Base-by-base conservation (phyloP, 2,888 invertebrate species). In the Drosophila engyochracea region DNA sequence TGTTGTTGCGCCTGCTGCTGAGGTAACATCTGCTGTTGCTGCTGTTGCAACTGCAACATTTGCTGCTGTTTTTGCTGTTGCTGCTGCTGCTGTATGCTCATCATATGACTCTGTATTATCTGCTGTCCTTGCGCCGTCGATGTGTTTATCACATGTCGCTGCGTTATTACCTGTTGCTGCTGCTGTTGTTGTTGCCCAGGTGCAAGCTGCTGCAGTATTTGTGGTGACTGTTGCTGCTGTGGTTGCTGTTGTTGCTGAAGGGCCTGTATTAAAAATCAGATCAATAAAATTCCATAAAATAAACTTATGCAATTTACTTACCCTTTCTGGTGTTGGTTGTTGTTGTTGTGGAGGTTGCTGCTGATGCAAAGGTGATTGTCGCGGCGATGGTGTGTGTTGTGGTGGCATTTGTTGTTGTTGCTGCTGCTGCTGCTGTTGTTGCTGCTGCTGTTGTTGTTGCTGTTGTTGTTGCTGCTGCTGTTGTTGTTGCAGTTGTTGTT, bases 111-210 rank as follows among this genome's bases (percentile, higher is more conserved):
- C 72, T 93, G 93, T 44, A 93, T 93, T n/a, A 93, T 92, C 80
- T 93, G 93, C 47, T 93, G 93, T 0, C 93, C 93, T 54, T 93
- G 93, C 4, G 92, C 90, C 0, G 93, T 93, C 3, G 93, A 92
- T 3, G 93, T 93, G 58, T 93, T 93, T 25, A 93, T 93, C 0
- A 93, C 91, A 63, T 93, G 93, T 1, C 92, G 85, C 60, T 93
- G 93, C 5, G 92, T 89, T 19, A 93, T 93, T 4, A 93, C 91
- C 16, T 76, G 79, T 5, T 74, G 75, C 4, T 66, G 75, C 19
- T 58, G 79, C 28, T 69, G 77, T 12, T 76, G 72, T 19, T 63
- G 82, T 7, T 68, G 74, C 12, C 79, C 79, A 39, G 76, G 64
- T 39, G 71, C 28, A n/a, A 77, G 35, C 60, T 87, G 90, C 35